Conservation (phyloP, 2,888 invertebrate genomes). For the Syrista parreyssii region DNA sequence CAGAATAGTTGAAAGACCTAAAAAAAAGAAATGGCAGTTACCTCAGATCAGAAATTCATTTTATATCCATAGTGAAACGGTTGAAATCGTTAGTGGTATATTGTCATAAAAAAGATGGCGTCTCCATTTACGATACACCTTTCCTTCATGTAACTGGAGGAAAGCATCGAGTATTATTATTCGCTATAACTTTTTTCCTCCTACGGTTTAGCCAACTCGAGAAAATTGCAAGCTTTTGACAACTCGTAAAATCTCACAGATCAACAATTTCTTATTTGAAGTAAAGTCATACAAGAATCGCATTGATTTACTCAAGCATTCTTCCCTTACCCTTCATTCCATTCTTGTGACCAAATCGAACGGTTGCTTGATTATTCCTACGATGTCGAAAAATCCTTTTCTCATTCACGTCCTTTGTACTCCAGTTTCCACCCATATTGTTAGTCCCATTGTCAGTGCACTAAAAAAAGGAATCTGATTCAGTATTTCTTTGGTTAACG, state of each 20-base stretch:
- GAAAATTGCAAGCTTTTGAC: neutral
- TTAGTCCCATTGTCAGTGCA: neutral
- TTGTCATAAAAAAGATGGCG: slow-evolving; percentile 30
- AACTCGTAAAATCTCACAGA: neutral
- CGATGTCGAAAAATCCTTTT: neutral
- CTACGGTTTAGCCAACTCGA: neutral
- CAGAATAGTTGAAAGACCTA: neutral
- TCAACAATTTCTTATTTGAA: neutral
- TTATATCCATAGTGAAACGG: slow-evolving; percentile 18
- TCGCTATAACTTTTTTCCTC: neutral
- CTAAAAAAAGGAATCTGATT: neutral
- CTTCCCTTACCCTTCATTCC: neutral
- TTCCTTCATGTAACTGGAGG: neutral
- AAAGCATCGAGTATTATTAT: neutral
- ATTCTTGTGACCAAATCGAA: neutral
- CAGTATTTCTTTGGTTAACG: neutral
- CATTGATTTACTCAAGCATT: neutral
- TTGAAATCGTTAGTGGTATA: slow-evolving; percentile 40
- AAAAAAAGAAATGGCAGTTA: neutral
- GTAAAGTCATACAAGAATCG: neutral
- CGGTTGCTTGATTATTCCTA: neutral
- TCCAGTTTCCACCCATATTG: neutral
- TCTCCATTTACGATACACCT: neutral
- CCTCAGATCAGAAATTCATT: neutral
- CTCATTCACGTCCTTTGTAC: neutral